A percentile compares a stretch with the other conserved stretches of the same genome.
Evolutionary conservation across 2,113 vertebrate genomes (phyloP).

Genomic region (Limanda limanda): DNA sequence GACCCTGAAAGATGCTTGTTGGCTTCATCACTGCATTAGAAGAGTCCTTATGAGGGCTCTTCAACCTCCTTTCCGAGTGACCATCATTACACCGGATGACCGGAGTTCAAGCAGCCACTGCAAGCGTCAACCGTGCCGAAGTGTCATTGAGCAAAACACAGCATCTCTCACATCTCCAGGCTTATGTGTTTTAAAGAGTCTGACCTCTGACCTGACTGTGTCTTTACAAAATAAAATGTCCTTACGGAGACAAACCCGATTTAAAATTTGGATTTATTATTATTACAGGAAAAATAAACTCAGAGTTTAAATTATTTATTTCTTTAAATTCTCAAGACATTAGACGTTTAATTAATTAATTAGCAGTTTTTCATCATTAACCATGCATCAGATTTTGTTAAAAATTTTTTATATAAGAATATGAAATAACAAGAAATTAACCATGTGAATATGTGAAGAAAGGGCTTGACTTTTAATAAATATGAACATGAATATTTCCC

Average conservation of each 20-base stretch:
- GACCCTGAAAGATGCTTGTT: conserved; percentile 70
- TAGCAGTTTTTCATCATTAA: conserved; percentile 3
- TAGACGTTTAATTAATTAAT: conserved; percentile 5
- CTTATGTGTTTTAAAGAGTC: not conserved
- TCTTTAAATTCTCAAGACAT: not conserved
- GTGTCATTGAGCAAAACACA: conserved; percentile 52
- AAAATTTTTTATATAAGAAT: not conserved
- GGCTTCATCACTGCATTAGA: conserved; percentile 63
- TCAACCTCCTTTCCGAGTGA: conserved; percentile 59
- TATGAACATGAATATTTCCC: conserved; percentile 5
- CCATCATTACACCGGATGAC: conserved; percentile 61
- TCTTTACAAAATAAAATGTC: conserved; percentile 11
- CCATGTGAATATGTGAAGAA: not conserved
- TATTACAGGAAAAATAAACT: not conserved
- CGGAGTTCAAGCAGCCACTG: conserved; percentile 54
- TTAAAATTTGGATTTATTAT: conserved; percentile 2
- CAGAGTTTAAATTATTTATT: not conserved
- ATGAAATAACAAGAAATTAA: not conserved
- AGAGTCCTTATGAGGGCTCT: conserved; percentile 60
- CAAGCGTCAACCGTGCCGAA: conserved; percentile 34
- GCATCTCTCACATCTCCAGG: conserved; percentile 9
- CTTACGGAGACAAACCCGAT: not conserved
- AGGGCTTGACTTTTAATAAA: not conserved
- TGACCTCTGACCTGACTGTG: conserved; percentile 50
- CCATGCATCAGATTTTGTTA: not conserved